These are phyloP conservation scores for Operophtera brumata DNA, from an alignment of 2,888 invertebrate species.

Conservation along the genomic window DNA sequence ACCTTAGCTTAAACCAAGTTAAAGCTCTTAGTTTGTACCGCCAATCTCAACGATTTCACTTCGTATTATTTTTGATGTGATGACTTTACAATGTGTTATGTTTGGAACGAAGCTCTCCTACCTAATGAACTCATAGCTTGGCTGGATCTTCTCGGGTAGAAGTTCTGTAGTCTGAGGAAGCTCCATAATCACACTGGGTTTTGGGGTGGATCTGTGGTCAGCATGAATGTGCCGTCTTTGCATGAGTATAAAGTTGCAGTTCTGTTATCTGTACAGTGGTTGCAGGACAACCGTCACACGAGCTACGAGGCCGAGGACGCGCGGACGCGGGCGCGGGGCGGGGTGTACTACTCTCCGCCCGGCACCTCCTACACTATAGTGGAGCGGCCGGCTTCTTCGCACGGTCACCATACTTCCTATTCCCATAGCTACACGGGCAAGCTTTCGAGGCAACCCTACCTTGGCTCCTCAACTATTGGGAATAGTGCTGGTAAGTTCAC, in stretches of 20 bases:
- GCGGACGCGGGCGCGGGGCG: conserved; percentile 81
- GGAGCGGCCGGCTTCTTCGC: conserved; percentile 87
- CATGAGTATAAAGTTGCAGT: conserved; percentile 11
- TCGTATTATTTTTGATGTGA: too few relatives aligned
- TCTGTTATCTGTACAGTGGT: conserved; percentile 54
- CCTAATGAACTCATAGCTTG: too few relatives aligned
- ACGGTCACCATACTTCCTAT: conserved; percentile 82
- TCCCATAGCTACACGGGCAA: conserved; percentile 80
- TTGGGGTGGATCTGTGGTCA: neutral
- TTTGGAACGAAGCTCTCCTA: too few relatives aligned
- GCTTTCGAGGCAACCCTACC: conserved; percentile 82
- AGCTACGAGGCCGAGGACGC: conserved; percentile 77
- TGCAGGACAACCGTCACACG: conserved; percentile 75
- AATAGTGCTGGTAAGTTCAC: conserved; percentile 63
- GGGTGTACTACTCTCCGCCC: conserved; percentile 92
- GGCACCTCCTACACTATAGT: conserved; percentile 94
- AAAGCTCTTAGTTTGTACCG: too few relatives aligned
- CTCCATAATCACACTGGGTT: too few relatives aligned
- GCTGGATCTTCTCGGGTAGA: too few relatives aligned
- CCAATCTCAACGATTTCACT: too few relatives aligned
- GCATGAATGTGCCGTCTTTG: conserved; percentile 1
- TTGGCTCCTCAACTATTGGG: conserved; percentile 84
- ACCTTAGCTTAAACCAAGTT: too few relatives aligned
- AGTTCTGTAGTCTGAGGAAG: too few relatives aligned
- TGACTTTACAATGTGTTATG: too few relatives aligned